Evolutionary conservation across 2,797 vertebrate species (phyloP), one percentile per base, ranked within the genome.

Genomic region (Zalophus californianus): DNA sequence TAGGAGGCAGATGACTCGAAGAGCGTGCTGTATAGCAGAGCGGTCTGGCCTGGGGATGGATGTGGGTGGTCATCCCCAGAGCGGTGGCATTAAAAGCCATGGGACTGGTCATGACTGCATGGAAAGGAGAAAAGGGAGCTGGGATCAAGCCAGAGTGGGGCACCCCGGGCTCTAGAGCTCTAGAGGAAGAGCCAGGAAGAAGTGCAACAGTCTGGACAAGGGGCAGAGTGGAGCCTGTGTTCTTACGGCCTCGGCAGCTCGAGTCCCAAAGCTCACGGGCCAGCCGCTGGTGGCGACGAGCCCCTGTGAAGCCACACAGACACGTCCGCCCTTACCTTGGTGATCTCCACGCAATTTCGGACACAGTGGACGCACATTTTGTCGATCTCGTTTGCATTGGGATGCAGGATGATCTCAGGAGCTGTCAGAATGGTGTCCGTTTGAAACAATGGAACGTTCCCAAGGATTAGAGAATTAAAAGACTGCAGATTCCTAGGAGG

Each of bases 401-500:
- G 99, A 90, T 99, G 99, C 50, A 99, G 98, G 79, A 99, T 98
- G 97, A 99, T 99, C 94, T 99, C 99, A 0, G 99, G 99, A 10
- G 98, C 99, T 10, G 99, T 99, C 72, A 99, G 97, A 91, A 99
- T 98, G 77, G 98, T 99, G 96, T 99, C 99, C 75, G 98, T 97
- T 99, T 99, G 99, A 97, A 99, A 99, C 52, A 99, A 98, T 48
- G 99, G 98, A 1, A 97, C 97, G 14, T 93, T 97, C 72, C 99
- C 99, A 94, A 99, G 98, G 96, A 99, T 62, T 0, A 98, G 88
- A 2, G 68, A 48, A 95, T 99, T 99, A 95, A 99, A 99, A 91
- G 98, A 89, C 86, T 99, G 99, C 68, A 99, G 97, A 98, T 99
- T 99, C 98, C 99, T 99, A 82, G 23, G 32, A 80, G 58, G 96